Evolutionary conservation across 2,113 vertebrate genomes (phyloP), one percentile per base, ranked within the genome.

Genomic region (Barnardius zonarius): DNA sequence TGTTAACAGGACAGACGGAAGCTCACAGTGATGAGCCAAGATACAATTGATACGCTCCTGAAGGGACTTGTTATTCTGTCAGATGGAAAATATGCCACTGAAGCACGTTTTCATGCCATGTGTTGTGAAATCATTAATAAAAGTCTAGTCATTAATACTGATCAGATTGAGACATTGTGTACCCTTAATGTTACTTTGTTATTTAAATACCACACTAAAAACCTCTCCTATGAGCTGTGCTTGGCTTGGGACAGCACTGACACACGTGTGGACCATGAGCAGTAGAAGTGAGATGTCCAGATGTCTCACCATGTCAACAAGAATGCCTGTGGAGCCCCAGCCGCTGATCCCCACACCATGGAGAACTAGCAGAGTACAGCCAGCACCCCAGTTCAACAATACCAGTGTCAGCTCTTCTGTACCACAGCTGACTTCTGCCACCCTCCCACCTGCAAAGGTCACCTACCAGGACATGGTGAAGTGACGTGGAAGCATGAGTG

Each of bases 291-390:
- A 83, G 48, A 43, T 11, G 16, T 33, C 30, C 20, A 80, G 48
- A 39, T 13, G 11, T 20, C 33, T 14, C 35, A 31, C 10, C 7
- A 5, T 1, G 3, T 3, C 6, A 62, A 69, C 0, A 0, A 49
- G 17, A 55, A 61, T 5, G 5, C 5, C 33, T 64, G 28, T 0
- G 0, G 33, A 87, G 16, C 4, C 9, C 41, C 41, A 33, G 46
- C 3, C 39, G 3, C 46, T 13, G 78, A 64, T 5, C 23, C 5
- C 19, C 23, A 33, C 0, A 0, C 48, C 44, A 46, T 1, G 4
- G n/a, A 67, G 28, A 89, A 31, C 4, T 6, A 49, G 19, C 17
- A 43, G 66, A 39, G 57, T 10, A 22, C 43, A 39, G 17, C 19
- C 75, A 88, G 30, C 35, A 64, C 6, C 57, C 62, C 39, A 59